phyloP scores from a whole-genome alignment of 2,113 vertebrate species.

The Xiphorhynchus elegans region DNA sequence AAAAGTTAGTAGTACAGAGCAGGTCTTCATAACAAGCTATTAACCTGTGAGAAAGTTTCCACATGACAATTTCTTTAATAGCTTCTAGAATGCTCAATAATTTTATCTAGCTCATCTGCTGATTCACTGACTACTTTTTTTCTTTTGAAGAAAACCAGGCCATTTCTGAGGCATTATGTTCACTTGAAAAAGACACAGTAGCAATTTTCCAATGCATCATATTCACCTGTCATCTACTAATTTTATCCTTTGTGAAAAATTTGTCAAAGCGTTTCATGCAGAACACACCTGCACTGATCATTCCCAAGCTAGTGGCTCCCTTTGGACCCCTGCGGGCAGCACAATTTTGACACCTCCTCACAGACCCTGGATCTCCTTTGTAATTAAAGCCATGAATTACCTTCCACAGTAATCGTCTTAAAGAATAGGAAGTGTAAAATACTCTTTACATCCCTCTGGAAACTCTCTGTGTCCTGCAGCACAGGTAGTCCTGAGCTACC shows the following conservation, averaged over 20 bases:
- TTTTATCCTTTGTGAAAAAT: background rate
- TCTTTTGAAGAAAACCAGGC: background rate
- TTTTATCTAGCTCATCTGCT: background rate
- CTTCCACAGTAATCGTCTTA: rapidly evolving
- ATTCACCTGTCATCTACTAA: background rate
- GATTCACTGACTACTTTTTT: background rate
- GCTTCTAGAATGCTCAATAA: background rate
- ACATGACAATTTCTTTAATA: background rate
- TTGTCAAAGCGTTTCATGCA: rapidly evolving
- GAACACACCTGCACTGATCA: rapidly evolving
- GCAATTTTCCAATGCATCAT: background rate
- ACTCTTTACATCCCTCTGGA: background rate
- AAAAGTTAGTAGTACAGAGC: background rate
- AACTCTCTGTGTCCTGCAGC: background rate
- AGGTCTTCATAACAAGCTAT: background rate
- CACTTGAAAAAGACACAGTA: background rate
- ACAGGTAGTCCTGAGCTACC: background rate
- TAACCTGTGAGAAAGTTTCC: background rate
- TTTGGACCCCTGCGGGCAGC: rapidly evolving
- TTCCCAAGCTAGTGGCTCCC: background rate
- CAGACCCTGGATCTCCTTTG: background rate
- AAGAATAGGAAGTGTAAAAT: background rate
- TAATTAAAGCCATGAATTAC: background rate
- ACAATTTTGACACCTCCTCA: background rate
- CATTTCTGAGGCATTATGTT: background rate